A percentile compares a stretch with the other conserved stretches of the same genome.
These are phyloP conservation scores for Thymallus thymallus DNA, from an alignment of 2,113 vertebrate genomes.

Conservation along the genomic window DNA sequence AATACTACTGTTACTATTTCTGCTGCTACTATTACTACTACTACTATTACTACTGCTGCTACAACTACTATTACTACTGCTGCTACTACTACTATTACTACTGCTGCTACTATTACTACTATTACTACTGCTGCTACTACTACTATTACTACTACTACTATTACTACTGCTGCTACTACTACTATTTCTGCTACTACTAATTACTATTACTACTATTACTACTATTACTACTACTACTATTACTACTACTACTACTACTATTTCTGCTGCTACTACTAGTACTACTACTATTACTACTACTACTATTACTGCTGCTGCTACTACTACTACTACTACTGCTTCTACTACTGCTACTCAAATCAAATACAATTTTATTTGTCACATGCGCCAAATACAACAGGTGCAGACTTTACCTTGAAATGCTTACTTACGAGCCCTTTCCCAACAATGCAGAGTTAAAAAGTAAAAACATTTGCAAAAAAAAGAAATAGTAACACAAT, in stretches of 20 bases:
- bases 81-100: rapidly evolving
- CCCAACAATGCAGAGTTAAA: no score
- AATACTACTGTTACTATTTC: rapidly evolving
- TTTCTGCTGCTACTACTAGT: rapidly evolving
- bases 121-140: rapidly evolving
- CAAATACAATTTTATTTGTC: no score
- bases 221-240: rapidly evolving
- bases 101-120: no score
- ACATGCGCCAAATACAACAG: no score
- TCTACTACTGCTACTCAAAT: rapidly evolving
- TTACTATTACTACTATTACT: rapidly evolving
- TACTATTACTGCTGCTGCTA: rapidly evolving
- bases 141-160: rapidly evolving
- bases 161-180: no score
- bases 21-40: rapidly evolving
- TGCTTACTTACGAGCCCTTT: no score
- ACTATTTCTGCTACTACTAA: rapidly evolving
- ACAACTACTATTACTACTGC: rapidly evolving
- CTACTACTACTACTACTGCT: no score
- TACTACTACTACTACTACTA: no score
- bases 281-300: rapidly evolving
- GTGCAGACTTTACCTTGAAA: no score
- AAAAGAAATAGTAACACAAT: no score
- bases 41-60: rapidly evolving
- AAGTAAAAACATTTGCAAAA: no score